Evolutionary conservation across 2,888 invertebrate genomes (phyloP).

Genomic region (Catocala fraxini): DNA sequence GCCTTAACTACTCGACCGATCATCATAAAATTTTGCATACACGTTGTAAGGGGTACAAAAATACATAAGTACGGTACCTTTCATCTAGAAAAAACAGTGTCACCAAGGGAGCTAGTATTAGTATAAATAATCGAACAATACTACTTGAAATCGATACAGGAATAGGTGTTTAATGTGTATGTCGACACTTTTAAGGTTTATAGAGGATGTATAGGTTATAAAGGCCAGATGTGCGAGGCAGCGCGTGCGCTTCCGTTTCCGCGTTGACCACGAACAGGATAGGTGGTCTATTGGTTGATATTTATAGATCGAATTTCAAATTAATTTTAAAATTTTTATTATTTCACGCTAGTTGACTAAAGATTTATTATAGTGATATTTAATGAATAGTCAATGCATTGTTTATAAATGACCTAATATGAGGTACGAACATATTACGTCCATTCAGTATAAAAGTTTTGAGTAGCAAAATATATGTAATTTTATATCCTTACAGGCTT

Average conservation of each 20-base stretch:
- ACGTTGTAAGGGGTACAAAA: too few species aligned
- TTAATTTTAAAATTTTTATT: constrained; percentile 37
- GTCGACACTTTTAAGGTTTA: constrained; percentile 80
- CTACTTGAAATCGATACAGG: too few species aligned
- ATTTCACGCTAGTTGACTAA: constrained; percentile 20
- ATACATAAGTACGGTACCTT: too few species aligned
- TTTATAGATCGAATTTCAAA: constrained; percentile 34
- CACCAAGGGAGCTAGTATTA: neutral
- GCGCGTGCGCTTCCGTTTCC: constrained; percentile 81
- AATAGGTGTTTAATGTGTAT: constrained; percentile 41
- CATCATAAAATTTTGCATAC: too few species aligned
- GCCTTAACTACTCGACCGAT: too few species aligned
- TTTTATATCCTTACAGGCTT: too few species aligned
- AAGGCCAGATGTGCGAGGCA: constrained; percentile 71
- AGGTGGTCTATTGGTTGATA: constrained; percentile 61
- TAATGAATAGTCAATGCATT: constrained; percentile 14
- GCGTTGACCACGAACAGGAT: constrained; percentile 54
- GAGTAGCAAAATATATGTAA: too few species aligned
- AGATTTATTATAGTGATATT: constrained; percentile 44
- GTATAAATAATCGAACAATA: constrained; percentile 12
- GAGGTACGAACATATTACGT: too few species aligned
- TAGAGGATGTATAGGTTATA: constrained; percentile 75
- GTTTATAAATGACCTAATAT: too few species aligned
- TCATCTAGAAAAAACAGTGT: too few species aligned
- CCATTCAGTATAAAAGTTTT: too few species aligned